Percentiles rank a stretch among this genome's conserved stretches.
Conservation (phyloP, 2,797 vertebrate genomes). For the Amphiprion clarkii region DNA sequence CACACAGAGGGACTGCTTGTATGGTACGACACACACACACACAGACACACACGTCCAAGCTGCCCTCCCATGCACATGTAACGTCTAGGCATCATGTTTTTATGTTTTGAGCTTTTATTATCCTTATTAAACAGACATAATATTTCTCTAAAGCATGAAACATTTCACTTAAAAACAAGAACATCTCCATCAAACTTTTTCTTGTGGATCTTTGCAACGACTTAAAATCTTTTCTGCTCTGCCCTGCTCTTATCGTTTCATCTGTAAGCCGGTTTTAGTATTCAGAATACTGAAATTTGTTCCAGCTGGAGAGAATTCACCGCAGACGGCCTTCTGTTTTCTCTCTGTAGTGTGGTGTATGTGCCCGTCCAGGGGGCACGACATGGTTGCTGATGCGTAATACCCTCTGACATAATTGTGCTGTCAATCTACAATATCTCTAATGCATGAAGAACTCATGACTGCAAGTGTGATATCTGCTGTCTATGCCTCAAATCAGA, state of each 20-base stretch:
- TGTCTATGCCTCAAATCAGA: constrained; percentile 36
- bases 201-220: not conserved
- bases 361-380: constrained; percentile 55
- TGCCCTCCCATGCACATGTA: not conserved
- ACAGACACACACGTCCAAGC: not conserved
- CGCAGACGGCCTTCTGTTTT: constrained; percentile 51
- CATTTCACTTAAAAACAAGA: not conserved
- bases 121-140: not conserved
- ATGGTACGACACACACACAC: constrained; percentile 31
- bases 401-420: constrained; percentile 67
- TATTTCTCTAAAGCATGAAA: not conserved
- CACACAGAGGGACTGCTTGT: constrained; percentile 62
- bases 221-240: not conserved
- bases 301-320: constrained; percentile 49
- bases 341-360: constrained; percentile 35
- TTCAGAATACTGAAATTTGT: constrained; percentile 19
- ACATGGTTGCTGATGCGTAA: constrained; percentile 59
- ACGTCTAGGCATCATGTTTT: not conserved
- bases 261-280: constrained; percentile 32
- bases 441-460: constrained; percentile 72
- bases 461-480: constrained; percentile 53
- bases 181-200: not conserved
- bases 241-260: constrained; percentile 1
- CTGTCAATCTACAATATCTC: constrained; percentile 65
- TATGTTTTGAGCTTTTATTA: not conserved